Evolutionary conservation across 2,888 invertebrate genomes (phyloP), one percentile per base, ranked within the genome.

Genomic region (Mantis religiosa): DNA sequence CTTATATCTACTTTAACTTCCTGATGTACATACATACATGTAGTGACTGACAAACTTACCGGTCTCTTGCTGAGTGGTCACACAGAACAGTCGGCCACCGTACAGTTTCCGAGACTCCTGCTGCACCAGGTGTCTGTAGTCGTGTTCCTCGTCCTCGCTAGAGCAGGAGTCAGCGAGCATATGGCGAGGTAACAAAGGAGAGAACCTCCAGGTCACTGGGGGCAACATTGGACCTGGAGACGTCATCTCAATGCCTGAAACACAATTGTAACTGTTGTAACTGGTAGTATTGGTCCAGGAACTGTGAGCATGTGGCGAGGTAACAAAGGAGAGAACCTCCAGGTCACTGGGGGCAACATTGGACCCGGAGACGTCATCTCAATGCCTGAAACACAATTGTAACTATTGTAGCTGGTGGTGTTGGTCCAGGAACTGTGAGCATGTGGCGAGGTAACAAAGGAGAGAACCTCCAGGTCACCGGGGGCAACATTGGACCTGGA

Each of bases 131-230:
- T 34, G 41, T 34, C 28, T 27, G 30, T 47, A 30, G 34, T 83
- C 83, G 27, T 83, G 83, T 83, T 83, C 83, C 28, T 83, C 83
- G 14, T 27, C 28, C 84, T 88, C 84, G 30, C 88, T 88, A 34
- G 54, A 54, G 28, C 82, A 84, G 1, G 88, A 54, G 30, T 84
- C 82, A 28, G 88, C 83, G 28, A 88, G 71, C 84, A 84, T 27
- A 15, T 81, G 81, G 28, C 82, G 81, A 28, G 88, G 71, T 4
- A 84, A 84, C 0, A 85, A 82, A 3, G 88, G 88, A 20, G 88
- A 88, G 34, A 88, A 88, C 28, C 88, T 28, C 88, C 88, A 88
- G 25, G 88, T 54, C 2, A 88, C 88, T 20, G 88, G 88, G 7
- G 88, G 88, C 12, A 71, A 71, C 54, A 71, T 71, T 0, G 54